These are phyloP conservation scores for Calliphora vomitoria DNA, from an alignment of 2,888 invertebrate genomes.

Conservation along the genomic window DNA sequence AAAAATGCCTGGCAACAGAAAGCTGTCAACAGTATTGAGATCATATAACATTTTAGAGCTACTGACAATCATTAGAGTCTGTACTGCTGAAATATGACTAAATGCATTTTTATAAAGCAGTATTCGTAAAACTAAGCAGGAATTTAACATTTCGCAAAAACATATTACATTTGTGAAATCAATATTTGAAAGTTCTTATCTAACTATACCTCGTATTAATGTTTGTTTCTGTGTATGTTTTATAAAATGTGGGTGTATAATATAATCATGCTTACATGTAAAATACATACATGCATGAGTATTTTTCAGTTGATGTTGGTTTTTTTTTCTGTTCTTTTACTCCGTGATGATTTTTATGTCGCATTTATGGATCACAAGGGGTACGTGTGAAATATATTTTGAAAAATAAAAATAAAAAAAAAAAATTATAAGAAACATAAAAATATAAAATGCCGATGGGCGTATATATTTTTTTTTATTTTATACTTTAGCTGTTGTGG, in stretches of 20 bases:
- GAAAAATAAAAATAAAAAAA: slow-evolving; percentile 35
- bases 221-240: neutral
- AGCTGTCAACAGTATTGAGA: too few relatives aligned
- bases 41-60: too few relatives aligned
- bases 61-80: too few relatives aligned
- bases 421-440: slow-evolving; percentile 33
- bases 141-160: too few relatives aligned
- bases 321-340: slow-evolving; percentile 5
- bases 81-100: too few relatives aligned
- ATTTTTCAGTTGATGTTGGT: neutral
- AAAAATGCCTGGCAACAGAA: too few relatives aligned
- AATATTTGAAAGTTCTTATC: too few relatives aligned
- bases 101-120: too few relatives aligned
- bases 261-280: slow-evolving; percentile 35
- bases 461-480: slow-evolving; percentile 48
- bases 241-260: slow-evolving; percentile 39
- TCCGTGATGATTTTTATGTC: slow-evolving; percentile 66
- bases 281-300: slow-evolving; percentile 11
- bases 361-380: slow-evolving; percentile 58
- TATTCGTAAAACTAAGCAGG: too few relatives aligned
- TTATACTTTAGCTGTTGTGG: slow-evolving; percentile 15
- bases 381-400: slow-evolving; percentile 56
- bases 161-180: too few relatives aligned
- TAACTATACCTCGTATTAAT: neutral
- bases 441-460: slow-evolving; percentile 70